Percentiles rank a stretch among this genome's conserved stretches.
These are phyloP conservation scores for Drosophila ananassae DNA, from an alignment of 1,140 invertebrate genomes.

Conservation along the genomic window DNA sequence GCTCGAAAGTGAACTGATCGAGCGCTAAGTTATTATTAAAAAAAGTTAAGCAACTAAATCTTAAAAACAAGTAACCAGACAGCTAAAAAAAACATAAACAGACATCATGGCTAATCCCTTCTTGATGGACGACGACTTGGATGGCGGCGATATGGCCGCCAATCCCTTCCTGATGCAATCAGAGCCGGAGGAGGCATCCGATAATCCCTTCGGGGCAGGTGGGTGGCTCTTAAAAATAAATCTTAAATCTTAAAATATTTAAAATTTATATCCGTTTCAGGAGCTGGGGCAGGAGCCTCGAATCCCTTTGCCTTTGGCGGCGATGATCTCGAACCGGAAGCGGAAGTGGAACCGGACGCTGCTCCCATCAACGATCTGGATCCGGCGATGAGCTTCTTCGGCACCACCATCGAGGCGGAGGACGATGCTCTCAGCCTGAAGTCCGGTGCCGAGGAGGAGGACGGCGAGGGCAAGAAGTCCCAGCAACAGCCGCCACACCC, in stretches of 20 bases:
- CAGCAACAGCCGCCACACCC: neutral
- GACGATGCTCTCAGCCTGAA: constrained; percentile 77
- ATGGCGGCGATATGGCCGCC: constrained; percentile 84
- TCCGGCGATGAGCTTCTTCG: constrained; percentile 74
- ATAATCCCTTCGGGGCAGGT: constrained; percentile 72
- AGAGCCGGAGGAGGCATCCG: constrained; percentile 47
- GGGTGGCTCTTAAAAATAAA: neutral
- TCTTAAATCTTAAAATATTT: neutral
- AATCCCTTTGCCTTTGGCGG: constrained; percentile 87
- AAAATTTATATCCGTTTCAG: neutral
- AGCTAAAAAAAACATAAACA: constrained; percentile 34
- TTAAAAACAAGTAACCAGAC: constrained; percentile 1
- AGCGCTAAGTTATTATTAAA: constrained; percentile 58
- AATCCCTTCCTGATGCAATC: constrained; percentile 86
- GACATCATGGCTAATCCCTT: constrained; percentile 90
- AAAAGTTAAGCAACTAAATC: constrained; percentile 2
- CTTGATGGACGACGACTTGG: constrained; percentile 88
- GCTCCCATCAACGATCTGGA: constrained; percentile 53
- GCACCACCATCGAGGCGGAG: constrained; percentile 73
- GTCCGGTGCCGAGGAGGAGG: constrained; percentile 73
- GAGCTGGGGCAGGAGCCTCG: constrained; percentile 59
- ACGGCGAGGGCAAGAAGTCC: constrained; percentile 64
- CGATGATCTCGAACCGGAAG: constrained; percentile 63
- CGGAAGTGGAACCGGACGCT: constrained; percentile 51
- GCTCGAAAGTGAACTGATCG: constrained; percentile 89